Conservation (phyloP, 1,140 invertebrate genomes). For the Tetraneura akinire region DNA sequence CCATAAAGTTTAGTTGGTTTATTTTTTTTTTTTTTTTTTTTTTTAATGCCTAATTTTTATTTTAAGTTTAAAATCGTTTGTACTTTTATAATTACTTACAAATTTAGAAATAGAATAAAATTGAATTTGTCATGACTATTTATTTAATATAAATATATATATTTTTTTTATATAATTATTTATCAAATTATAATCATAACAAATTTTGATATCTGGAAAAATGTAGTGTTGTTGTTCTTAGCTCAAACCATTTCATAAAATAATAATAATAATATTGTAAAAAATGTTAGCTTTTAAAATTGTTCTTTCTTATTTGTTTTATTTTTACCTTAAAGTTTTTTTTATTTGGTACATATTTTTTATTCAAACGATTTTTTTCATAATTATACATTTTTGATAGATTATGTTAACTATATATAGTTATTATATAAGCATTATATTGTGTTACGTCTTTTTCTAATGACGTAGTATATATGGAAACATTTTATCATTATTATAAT, state of each 20-base stretch:
- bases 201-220: slow-evolving; percentile 36
- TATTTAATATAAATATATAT: slow-evolving; percentile 12
- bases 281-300: slow-evolving; percentile 48
- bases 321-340: slow-evolving; percentile 36
- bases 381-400: slow-evolving; percentile 20
- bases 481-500: slow-evolving; percentile 16
- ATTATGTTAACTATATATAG: slow-evolving; percentile 36
- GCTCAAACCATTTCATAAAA: slow-evolving; percentile 40
- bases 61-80: slow-evolving; percentile 39
- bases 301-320: slow-evolving; percentile 40
- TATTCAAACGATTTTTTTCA: slow-evolving; percentile 13
- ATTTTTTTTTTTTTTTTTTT: not conserved
- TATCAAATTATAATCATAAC: slow-evolving; percentile 21
- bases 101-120: slow-evolving; percentile 1
- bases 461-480: not conserved
- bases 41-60: not conserved
- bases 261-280: slow-evolving; percentile 45
- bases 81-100: slow-evolving; percentile 40
- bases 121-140: slow-evolving; percentile 29
- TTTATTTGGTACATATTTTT: slow-evolving; percentile 34
- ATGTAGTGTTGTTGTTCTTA: slow-evolving; percentile 43
- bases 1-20: not conserved
- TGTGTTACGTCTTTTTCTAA: not conserved
- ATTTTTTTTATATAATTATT: slow-evolving; percentile 17
- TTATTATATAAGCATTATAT: slow-evolving; percentile 29